phyloP scores from a whole-genome alignment of 2,888 invertebrate genomes.

The Tridacna gigas region DNA sequence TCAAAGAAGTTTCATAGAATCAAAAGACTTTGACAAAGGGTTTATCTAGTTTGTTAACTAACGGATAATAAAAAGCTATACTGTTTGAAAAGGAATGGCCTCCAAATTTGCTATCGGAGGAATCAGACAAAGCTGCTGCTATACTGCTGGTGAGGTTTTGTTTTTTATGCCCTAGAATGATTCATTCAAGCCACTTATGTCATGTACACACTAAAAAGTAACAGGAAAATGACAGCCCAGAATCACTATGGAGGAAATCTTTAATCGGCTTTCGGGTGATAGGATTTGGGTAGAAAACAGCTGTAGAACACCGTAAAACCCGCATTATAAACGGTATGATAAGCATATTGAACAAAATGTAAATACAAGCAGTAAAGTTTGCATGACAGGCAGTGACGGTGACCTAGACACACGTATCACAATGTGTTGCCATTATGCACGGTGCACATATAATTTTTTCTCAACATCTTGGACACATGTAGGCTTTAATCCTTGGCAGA shows the following conservation, averaged over 20 bases:
- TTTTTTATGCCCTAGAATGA: too few relatives aligned
- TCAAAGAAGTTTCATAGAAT: too few relatives aligned
- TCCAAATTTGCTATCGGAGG: too few relatives aligned
- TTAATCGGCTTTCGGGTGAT: slow-evolving; percentile 21
- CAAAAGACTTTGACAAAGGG: too few relatives aligned
- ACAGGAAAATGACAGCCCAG: too few relatives aligned
- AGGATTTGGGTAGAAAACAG: slow-evolving; percentile 27
- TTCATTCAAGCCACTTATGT: too few relatives aligned
- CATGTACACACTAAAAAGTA: too few relatives aligned
- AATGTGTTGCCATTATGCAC: not conserved
- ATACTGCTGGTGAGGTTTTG: too few relatives aligned
- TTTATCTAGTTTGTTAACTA: too few relatives aligned
- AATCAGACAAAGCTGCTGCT: too few relatives aligned
- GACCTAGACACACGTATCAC: not conserved
- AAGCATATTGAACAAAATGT: slow-evolving; percentile 18
- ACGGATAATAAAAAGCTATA: too few relatives aligned
- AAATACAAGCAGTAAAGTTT: not conserved
- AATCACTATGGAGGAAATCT: not conserved
- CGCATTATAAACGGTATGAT: slow-evolving; percentile 14
- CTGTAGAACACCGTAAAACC: slow-evolving; percentile 10
- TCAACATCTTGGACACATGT: not conserved
- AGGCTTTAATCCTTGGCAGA: not conserved
- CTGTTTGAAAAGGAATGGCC: too few relatives aligned
- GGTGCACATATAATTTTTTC: not conserved
- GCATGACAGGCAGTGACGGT: not conserved